Base-by-base conservation (phyloP, 2,797 vertebrate species). In the Diplodus sargus region DNA sequence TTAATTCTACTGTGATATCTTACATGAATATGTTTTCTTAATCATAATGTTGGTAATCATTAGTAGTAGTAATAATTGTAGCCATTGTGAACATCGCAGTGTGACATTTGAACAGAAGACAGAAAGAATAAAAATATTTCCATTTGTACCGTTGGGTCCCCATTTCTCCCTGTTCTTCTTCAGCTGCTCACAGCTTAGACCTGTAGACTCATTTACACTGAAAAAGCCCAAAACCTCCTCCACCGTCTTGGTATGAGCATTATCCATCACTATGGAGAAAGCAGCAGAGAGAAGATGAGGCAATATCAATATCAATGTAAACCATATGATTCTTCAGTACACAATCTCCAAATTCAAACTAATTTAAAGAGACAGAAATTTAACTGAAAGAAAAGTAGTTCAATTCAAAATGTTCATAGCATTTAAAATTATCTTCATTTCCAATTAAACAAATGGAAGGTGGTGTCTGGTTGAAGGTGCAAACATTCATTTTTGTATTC, bases 221-320 rank as follows among this genome's bases (percentile, higher is more conserved):
- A 95, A 96, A 86, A 90, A 94, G 56, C 90, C 91, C 87, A 96
- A 53, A 83, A 94, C 95, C 90, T 96, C 95, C 92, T 96, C 95
- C 89, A 96, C 95, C 30, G 95, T 95, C 87, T 95, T 96, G 3
- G 95, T 96, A 81, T 96, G 95, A 89, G 94, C 94, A 90, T 95
- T 96, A 90, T 96, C 95, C 95, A 96, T 96, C 89, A 81, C 95
- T 94, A 14, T 4, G 16, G 17, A 39, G 43, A 53, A 5, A 59
- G n/a, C 4, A 69, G n/a, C 43, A 48, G 23, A 54, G 11, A 74
- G 58, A 42, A 63, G 28, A 61, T n/a, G 52, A 43, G 17, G 12
- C 22, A 48, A 25, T 1, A 47, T 42, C 39, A 60, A 39, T 39
- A 39, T 39, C 39, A 39, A 39, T 11, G 39, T 39, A 39, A 39